Percentiles rank a stretch among this genome's conserved stretches.
These are phyloP conservation scores for Tenthredo livida DNA, from an alignment of 2,888 invertebrate genomes.

Conservation along the genomic window DNA sequence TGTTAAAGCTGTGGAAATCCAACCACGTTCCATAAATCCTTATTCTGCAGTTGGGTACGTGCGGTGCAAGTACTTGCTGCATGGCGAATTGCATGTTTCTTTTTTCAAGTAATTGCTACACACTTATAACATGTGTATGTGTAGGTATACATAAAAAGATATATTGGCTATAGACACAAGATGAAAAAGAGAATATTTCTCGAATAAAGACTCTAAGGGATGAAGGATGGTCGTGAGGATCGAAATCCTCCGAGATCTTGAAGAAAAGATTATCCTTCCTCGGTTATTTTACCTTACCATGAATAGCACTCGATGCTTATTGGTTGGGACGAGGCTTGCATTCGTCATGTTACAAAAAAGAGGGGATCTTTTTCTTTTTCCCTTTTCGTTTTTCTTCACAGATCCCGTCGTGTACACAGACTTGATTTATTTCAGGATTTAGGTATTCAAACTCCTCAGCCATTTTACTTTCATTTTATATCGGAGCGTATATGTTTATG, in stretches of 20 bases:
- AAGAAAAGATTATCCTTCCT: constrained; percentile 19
- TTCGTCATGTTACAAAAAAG: not conserved
- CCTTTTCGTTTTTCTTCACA: not conserved
- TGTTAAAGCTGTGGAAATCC: constrained; percentile 30
- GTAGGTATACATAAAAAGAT: not conserved
- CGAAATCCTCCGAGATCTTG: not conserved
- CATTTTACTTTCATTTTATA: constrained; percentile 59
- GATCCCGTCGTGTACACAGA: not conserved
- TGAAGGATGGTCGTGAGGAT: not conserved
- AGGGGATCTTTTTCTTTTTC: not conserved
- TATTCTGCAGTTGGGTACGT: not conserved
- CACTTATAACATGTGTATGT: not conserved
- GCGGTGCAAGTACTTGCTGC: not conserved
- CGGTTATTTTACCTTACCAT: not conserved
- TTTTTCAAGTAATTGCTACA: not conserved
- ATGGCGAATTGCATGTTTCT: not conserved
- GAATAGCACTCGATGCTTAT: constrained; percentile 23
- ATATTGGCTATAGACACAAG: not conserved
- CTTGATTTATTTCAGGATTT: constrained; percentile 60
- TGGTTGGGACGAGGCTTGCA: constrained; percentile 14
- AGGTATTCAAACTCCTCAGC: constrained; percentile 51
- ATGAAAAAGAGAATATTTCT: not conserved
- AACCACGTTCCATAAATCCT: constrained; percentile 33
- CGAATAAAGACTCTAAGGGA: not conserved
- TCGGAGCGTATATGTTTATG: constrained; percentile 39